phyloP scores from a whole-genome alignment of 2,888 invertebrate genomes.

The Lycia hirtaria region DNA sequence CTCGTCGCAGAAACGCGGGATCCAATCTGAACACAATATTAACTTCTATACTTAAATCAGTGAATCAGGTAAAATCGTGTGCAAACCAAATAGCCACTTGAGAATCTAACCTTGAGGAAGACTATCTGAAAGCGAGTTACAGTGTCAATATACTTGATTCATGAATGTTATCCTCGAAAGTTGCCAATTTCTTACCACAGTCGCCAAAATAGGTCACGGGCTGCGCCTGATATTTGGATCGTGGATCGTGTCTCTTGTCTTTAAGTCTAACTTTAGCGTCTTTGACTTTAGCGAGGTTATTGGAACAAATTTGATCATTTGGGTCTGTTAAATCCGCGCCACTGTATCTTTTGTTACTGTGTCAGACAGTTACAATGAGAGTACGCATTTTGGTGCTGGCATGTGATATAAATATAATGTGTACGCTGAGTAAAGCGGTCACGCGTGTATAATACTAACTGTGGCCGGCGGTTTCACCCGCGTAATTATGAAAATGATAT shows the following conservation, averaged over 20 bases:
- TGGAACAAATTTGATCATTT: constrained; percentile 15
- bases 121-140: constrained; percentile 3
- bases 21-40: no score
- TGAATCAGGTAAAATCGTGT: background rate
- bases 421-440: no score
- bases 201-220: constrained; percentile 29
- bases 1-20: no score
- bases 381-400: background rate
- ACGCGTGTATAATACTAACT: no score
- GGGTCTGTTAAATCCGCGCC: background rate
- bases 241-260: constrained; percentile 3
- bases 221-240: constrained; percentile 17
- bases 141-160: background rate
- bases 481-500: no score
- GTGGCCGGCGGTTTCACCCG: no score
- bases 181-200: constrained; percentile 22
- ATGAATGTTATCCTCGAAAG: background rate
- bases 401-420: background rate
- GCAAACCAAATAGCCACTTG: background rate
- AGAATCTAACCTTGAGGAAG: background rate
- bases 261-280: no score
- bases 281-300: constrained; percentile 15
- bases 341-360: background rate
- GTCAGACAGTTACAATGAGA: background rate
- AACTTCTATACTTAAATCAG: no score